Evolutionary conservation across 2,888 invertebrate species (phyloP), one percentile per base, ranked within the genome.

Genomic region (Nasonovia ribisnigri): DNA sequence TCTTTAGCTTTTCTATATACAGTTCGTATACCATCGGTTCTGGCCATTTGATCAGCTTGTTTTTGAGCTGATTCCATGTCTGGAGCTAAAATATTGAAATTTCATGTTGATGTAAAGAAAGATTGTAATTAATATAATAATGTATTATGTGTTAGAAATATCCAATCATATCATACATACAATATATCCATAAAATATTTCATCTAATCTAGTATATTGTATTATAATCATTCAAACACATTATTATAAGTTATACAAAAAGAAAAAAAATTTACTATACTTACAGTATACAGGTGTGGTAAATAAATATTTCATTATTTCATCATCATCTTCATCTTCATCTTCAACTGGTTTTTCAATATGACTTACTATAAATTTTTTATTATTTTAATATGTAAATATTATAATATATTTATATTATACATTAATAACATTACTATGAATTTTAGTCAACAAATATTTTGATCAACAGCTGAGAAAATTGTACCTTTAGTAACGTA

Each of bases 11-110:
- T 13, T 13, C 13, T 13, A 67, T 5, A 16, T 60, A 4, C 4
- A 13, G 13, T n/a, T 67, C 98, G 97, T 94, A 98, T 96, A 95
- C 98, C 98, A 60, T 97, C 96, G 94, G 98, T 96, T 95, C 97
- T 97, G 94, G 98, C 97, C 95, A 97, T 97, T 94, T 98, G 96
- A 94, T 98, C 96, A 94, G 97, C 97, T 95, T 98, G 98, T 95
- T 98, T 94, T 97, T 93, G 67, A 84, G 42, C 13, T 20, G 48
- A 42, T 67, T 84, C 24, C 86, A 93, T 89, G 20, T 36, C 97
- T n/a, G 98, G 97, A 96, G 98, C 98, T 98, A 95, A 88, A 95
- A 95, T 11, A 93, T 42, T 77, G 86, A 93, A 86, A n/a, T 67
- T n/a, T 16, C 16, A 67, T 16, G 6, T n/a, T n/a, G 6, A 67